These are phyloP conservation scores for Seriola rivoliana DNA, from an alignment of 2,113 vertebrate species.

Conservation along the genomic window DNA sequence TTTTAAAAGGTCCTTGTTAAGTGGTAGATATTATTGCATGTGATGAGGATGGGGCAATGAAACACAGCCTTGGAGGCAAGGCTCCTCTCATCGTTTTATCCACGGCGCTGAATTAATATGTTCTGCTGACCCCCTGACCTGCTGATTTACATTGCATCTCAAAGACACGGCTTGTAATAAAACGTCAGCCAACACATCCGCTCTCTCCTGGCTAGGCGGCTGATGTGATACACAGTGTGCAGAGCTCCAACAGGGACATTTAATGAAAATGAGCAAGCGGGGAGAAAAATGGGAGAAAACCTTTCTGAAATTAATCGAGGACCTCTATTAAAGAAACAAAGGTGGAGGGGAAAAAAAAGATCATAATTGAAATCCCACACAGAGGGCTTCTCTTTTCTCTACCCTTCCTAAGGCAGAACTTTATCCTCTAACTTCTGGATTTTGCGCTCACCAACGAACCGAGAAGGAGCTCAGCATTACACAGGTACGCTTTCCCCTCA, in stretches of 20 bases:
- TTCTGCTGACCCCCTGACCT: slow-evolving; percentile 75
- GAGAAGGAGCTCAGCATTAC: slow-evolving; percentile 35
- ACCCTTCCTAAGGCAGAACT: slow-evolving; percentile 48
- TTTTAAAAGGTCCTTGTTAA: slow-evolving; percentile 69
- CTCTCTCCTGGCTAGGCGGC: slow-evolving; percentile 64
- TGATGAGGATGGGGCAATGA: slow-evolving; percentile 50
- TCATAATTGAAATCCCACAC: slow-evolving; percentile 75
- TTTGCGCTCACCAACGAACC: slow-evolving; percentile 28
- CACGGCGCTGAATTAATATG: slow-evolving; percentile 73
- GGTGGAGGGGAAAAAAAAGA: slow-evolving; percentile 54
- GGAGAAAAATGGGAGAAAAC: slow-evolving; percentile 70
- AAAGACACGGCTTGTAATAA: slow-evolving; percentile 78
- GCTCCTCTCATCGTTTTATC: slow-evolving; percentile 63
- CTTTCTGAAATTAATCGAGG: slow-evolving; percentile 76
- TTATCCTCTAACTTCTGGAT: slow-evolving; percentile 60
- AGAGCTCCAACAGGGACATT: slow-evolving; percentile 74
- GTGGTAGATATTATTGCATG: slow-evolving; percentile 60
- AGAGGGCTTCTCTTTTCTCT: slow-evolving; percentile 63
- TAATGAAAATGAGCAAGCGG: slow-evolving; percentile 77
- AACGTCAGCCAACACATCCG: slow-evolving; percentile 50
- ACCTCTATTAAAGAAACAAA: slow-evolving; percentile 78
- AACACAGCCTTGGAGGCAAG: slow-evolving; percentile 65
- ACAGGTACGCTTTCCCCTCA: slow-evolving; percentile 29
- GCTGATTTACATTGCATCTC: slow-evolving; percentile 79
- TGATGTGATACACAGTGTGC: slow-evolving; percentile 67